These are phyloP conservation scores for Turnix velox DNA, from an alignment of 2,113 vertebrate genomes.

Conservation along the genomic window DNA sequence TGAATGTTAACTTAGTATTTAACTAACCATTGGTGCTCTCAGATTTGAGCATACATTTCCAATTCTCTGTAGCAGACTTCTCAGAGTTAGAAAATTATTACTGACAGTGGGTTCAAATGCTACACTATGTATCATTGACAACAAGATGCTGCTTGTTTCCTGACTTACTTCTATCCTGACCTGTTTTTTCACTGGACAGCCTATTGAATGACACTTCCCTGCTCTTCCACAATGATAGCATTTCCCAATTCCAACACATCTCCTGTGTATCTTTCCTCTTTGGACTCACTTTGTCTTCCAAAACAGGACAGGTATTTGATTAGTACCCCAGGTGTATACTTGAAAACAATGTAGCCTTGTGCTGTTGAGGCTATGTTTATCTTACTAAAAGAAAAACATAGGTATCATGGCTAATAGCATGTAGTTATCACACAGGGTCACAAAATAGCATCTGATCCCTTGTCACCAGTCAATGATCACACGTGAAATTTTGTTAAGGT, in stretches of 20 bases:
- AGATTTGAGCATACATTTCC: not conserved
- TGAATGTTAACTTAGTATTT: not conserved
- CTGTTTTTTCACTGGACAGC: not conserved
- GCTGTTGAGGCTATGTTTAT: not conserved
- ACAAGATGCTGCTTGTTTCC: not conserved
- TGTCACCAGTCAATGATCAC: not conserved
- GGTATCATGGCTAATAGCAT: not conserved
- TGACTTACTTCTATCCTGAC: not conserved
- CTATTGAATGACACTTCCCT: not conserved
- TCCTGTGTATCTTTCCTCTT: not conserved
- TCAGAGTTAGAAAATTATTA: not conserved
- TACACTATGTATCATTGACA: rapidly evolving
- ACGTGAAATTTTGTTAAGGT: constrained; percentile 3
- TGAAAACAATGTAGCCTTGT: not conserved
- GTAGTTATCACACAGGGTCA: not conserved
- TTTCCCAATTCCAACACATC: not conserved
- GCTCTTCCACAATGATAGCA: not conserved
- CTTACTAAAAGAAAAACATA: not conserved
- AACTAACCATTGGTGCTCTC: not conserved
- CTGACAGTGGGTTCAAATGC: not conserved
- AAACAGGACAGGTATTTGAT: not conserved
- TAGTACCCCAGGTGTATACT: not conserved
- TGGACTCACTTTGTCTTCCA: not conserved
- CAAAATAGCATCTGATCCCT: not conserved
- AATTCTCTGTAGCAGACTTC: not conserved